Evolutionary conservation across 2,113 vertebrate genomes (phyloP), one percentile per base, ranked within the genome.

Genomic region (Sander vitreus): DNA sequence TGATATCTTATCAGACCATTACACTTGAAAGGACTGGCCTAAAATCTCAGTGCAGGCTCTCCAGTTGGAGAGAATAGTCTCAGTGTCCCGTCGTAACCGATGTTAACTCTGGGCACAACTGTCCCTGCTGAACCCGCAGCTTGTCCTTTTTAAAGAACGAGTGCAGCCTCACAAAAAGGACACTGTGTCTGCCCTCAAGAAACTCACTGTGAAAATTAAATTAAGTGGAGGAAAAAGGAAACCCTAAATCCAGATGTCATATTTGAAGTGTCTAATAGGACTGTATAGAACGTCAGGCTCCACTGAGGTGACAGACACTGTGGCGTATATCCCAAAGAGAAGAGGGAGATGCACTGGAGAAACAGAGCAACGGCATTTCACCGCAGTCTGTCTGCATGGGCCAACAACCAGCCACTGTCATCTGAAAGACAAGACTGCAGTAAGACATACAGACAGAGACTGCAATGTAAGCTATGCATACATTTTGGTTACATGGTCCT

Each of bases 301-400:
- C 63, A 74, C 50, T 87, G 83, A 92, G 83, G 85, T 89, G 86
- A 88, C 83, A 92, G 86, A 91, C 85, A 67, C 73, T 33, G 77
- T 81, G 60, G 80, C 83, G 50, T 63, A 48, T 23, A 60, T 58
- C 84, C 83, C 72, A 43, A 62, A 81, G 62, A 86, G 80, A 81
- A 78, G 77, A 66, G 78, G 33, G 67, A 48, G 43, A 88, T 79
- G 47, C 66, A 76, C 27, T 84, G 81, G 53, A 80, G 78, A 62
- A 60, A 77, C 10, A 47, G 75, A 81, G 75, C 74, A 55, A 66
- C 11, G 14, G 30, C 76, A 81, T 86, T 83, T 79, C 76, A 75
- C 78, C 25, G 36, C 83, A 75, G 78, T 80, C 78, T 66, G 33
- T 58, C 76, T 81, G 68, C 50, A 43, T 33, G 83, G 79, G 84